Percentiles rank a stretch among this genome's conserved stretches.
phyloP scores from a whole-genome alignment of 2,888 invertebrate genomes.

The Argyresthia goedartella region DNA sequence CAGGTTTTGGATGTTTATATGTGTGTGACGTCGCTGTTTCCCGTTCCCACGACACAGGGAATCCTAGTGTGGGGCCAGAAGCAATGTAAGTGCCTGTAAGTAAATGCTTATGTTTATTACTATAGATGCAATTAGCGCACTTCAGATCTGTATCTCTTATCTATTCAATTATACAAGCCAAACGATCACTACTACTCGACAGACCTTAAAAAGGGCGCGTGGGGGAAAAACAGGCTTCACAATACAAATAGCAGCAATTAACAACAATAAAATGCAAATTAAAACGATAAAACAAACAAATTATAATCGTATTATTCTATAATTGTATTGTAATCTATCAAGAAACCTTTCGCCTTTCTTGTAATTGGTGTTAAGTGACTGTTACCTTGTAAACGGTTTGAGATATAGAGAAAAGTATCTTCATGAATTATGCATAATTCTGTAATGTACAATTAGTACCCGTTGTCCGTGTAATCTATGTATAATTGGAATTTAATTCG shows the following conservation, averaged over 20 bases:
- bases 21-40: too few relatives aligned
- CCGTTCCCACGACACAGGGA: too few relatives aligned
- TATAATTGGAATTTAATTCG: background rate
- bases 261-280: conserved; percentile 57
- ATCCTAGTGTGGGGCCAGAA: too few relatives aligned
- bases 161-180: too few relatives aligned
- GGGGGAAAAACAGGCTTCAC: conserved; percentile 9
- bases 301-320: conserved; percentile 61
- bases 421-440: conserved; percentile 26
- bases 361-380: conserved; percentile 63
- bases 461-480: conserved; percentile 28
- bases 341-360: conserved; percentile 51
- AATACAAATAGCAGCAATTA: conserved; percentile 46
- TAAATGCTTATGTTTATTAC: too few relatives aligned
- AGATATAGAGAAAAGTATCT: conserved; percentile 36
- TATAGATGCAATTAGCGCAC: background rate
- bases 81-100: too few relatives aligned
- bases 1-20: too few relatives aligned
- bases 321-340: conserved; percentile 60
- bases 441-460: conserved; percentile 47
- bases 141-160: background rate
- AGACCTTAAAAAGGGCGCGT: conserved; percentile 7
- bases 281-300: conserved; percentile 63
- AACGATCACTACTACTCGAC: background rate
- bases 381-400: conserved; percentile 47